These are phyloP conservation scores for Neopelma chrysocephalum DNA, from an alignment of 2,797 vertebrate species.

Conservation along the genomic window DNA sequence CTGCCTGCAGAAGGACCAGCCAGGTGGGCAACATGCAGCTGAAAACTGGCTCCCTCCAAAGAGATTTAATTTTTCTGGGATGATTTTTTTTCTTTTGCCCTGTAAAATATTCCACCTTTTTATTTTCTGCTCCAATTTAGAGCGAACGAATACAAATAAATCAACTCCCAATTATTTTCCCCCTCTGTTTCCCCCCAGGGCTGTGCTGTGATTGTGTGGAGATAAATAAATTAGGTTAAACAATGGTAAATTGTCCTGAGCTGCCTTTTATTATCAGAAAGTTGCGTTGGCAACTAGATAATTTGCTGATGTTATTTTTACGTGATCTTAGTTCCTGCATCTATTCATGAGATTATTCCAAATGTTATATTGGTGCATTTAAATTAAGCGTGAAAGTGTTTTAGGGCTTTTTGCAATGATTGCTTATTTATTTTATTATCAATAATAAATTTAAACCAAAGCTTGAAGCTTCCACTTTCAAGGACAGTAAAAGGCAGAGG, in stretches of 20 bases:
- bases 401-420: constrained; percentile 54
- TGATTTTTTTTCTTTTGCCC: background rate
- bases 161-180: constrained; percentile 45
- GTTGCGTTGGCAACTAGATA: constrained; percentile 1
- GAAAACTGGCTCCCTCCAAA: background rate
- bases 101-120: background rate
- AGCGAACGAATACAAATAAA: constrained; percentile 17
- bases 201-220: background rate
- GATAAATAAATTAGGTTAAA: constrained; percentile 58
- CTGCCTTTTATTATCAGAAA: constrained; percentile 52
- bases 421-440: constrained; percentile 59
- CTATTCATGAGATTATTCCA: constrained; percentile 40
- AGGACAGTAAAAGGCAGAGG: background rate
- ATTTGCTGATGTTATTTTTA: constrained; percentile 40
- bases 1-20: background rate
- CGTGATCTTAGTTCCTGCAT: background rate
- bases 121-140: background rate
- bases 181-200: constrained; percentile 4
- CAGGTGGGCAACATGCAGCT: background rate
- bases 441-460: constrained; percentile 41
- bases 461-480: background rate
- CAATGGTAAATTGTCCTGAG: constrained; percentile 48
- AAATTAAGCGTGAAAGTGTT: constrained; percentile 48
- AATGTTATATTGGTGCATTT: background rate
- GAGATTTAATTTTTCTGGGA: background rate